These are phyloP conservation scores for Panzeria rudis DNA, from an alignment of 2,888 invertebrate species.

Conservation along the genomic window DNA sequence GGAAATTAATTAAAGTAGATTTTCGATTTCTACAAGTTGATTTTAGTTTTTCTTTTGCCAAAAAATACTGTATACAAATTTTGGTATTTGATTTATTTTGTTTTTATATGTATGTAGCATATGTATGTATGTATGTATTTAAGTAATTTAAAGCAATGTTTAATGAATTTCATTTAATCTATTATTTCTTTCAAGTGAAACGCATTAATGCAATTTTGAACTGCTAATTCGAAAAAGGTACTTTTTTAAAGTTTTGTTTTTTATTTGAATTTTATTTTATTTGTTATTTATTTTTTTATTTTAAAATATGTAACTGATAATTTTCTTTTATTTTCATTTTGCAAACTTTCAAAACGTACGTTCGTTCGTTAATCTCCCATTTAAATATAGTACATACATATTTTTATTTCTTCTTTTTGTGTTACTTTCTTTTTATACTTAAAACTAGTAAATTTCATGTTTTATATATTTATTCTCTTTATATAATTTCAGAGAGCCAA, in stretches of 20 bases:
- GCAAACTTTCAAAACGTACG: constrained; percentile 44
- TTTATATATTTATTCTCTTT: constrained; percentile 19
- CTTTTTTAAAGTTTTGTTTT: constrained; percentile 75
- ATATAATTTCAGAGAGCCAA: constrained; percentile 46
- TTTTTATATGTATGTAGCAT: constrained; percentile 19
- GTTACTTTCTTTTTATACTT: constrained; percentile 65
- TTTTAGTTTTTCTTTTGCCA: constrained; percentile 19
- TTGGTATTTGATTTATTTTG: constrained; percentile 41
- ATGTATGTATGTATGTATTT: not conserved
- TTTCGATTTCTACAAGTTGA: constrained; percentile 14
- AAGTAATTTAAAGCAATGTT: constrained; percentile 44
- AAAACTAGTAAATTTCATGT: constrained; percentile 57
- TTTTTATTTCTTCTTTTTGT: constrained; percentile 24
- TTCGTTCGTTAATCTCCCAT: constrained; percentile 8
- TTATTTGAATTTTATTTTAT: constrained; percentile 39
- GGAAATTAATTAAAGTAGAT: constrained; percentile 30
- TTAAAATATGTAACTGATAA: constrained; percentile 30
- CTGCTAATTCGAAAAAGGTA: constrained; percentile 83
- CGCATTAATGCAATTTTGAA: constrained; percentile 81
- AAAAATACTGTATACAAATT: constrained; percentile 52
- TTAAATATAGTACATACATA: constrained; percentile 22
- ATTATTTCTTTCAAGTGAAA: constrained; percentile 64
- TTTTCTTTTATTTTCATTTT: constrained; percentile 6
- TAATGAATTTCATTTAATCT: constrained; percentile 35
- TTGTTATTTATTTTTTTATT: constrained; percentile 11